Conservation (phyloP, 2,113 vertebrate genomes). For the Kryptolebias marmoratus region DNA sequence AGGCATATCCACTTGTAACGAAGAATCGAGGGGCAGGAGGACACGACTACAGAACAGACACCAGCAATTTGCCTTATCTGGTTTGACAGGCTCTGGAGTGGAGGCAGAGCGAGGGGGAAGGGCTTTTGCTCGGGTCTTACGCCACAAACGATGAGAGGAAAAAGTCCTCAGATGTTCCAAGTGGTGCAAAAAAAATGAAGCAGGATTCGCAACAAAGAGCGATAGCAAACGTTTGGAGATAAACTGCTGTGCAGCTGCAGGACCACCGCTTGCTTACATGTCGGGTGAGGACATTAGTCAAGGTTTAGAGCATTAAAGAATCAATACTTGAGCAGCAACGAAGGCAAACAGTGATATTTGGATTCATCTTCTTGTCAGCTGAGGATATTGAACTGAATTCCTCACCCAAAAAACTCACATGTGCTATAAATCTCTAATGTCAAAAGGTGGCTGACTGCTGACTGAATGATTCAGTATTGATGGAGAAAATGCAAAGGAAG, state of each 20-base stretch:
- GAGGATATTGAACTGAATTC: slow-evolving; percentile 66
- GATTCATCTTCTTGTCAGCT: slow-evolving; percentile 69
- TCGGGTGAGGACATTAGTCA: slow-evolving; percentile 74
- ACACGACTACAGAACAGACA: slow-evolving; percentile 66
- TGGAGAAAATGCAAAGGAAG: slow-evolving; percentile 34
- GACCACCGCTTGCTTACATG: slow-evolving; percentile 55
- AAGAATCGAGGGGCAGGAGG: slow-evolving; percentile 51
- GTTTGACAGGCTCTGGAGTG: slow-evolving; percentile 60
- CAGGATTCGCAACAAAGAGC: slow-evolving; percentile 46
- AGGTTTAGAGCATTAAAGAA: slow-evolving; percentile 71
- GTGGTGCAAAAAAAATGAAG: slow-evolving; percentile 55
- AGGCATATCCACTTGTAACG: slow-evolving; percentile 60
- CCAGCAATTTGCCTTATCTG: slow-evolving; percentile 72
- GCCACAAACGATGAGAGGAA: slow-evolving; percentile 51
- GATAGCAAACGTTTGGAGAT: slow-evolving; percentile 56
- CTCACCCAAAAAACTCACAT: slow-evolving; percentile 49
- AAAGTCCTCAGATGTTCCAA: slow-evolving; percentile 61
- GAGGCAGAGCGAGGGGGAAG: slow-evolving; percentile 28
- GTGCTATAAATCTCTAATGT: slow-evolving; percentile 71
- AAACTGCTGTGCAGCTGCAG: slow-evolving; percentile 49
- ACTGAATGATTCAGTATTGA: slow-evolving; percentile 70
- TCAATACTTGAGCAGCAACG: slow-evolving; percentile 69
- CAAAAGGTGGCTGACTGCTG: slow-evolving; percentile 63
- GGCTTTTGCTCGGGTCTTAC: slow-evolving; percentile 40
- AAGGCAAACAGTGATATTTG: slow-evolving; percentile 72